A percentile compares a stretch with the other conserved stretches of the same genome.
These are phyloP conservation scores for Blastomussa wellsi DNA, from an alignment of 92 coral and sea anemone genomes.

Conservation along the genomic window DNA sequence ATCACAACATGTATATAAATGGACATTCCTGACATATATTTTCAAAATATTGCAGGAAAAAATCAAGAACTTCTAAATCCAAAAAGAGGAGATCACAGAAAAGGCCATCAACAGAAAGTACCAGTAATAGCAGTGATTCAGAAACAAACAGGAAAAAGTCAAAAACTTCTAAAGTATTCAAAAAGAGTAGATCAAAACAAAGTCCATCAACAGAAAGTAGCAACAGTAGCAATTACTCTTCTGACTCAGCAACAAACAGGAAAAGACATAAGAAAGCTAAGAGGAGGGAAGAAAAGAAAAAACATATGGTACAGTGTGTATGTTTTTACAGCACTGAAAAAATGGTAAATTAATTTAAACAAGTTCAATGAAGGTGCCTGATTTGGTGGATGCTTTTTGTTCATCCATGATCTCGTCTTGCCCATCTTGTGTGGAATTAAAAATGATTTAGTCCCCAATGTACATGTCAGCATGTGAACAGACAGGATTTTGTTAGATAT, in stretches of 20 bases:
- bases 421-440: no score
- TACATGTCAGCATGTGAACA: no score
- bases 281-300: conserved; percentile 5
- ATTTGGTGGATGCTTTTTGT: no score
- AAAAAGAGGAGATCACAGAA: conserved; percentile 29
- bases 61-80: conserved; percentile 32
- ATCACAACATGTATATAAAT: background rate
- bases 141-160: conserved; percentile 17
- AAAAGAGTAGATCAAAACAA: conserved; percentile 27
- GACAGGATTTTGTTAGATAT: no score
- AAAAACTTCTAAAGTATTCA: conserved; percentile 30
- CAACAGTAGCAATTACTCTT: conserved; percentile 9
- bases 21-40: background rate
- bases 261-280: conserved; percentile 22
- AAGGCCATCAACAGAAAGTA: conserved; percentile 32
- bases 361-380: no score
- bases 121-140: conserved; percentile 8
- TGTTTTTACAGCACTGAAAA: background rate
- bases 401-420: no score
- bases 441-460: no score
- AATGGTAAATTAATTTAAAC: no score
- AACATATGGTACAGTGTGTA: background rate
- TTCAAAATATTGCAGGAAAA: conserved; percentile 10
- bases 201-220: conserved; percentile 32
- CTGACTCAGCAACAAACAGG: conserved; percentile 16